phyloP scores from a whole-genome alignment of 1,140 invertebrate genomes.

The Scaptomyza montana region DNA sequence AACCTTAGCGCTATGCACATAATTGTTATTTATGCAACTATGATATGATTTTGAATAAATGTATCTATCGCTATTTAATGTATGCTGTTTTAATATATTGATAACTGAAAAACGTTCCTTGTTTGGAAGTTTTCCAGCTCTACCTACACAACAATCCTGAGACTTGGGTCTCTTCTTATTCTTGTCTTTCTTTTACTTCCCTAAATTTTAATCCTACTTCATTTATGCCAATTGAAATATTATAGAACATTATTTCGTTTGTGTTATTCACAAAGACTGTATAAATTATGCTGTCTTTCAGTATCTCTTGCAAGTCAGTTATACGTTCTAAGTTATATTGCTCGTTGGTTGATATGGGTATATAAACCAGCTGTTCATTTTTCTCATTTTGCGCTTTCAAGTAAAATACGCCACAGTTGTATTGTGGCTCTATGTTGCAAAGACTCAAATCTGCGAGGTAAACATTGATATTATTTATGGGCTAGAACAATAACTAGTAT shows the following conservation, averaged over 20 bases:
- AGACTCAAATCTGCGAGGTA: conserved; percentile 35
- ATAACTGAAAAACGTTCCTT: too few relatives aligned
- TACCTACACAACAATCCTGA: too few relatives aligned
- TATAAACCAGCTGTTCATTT: conserved; percentile 12
- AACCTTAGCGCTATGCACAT: conserved; percentile 52
- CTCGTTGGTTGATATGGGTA: conserved; percentile 51
- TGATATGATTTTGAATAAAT: conserved; percentile 81
- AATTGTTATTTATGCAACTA: conserved; percentile 71
- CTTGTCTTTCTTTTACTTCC: neutral
- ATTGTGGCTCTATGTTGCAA: conserved; percentile 19
- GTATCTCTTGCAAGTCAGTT: conserved; percentile 37
- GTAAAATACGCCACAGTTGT: conserved; percentile 50
- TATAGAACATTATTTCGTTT: conserved; percentile 66
- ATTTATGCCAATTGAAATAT: conserved; percentile 16
- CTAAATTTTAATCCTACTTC: conserved; percentile 29
- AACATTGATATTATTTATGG: too few relatives aligned
- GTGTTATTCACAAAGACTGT: conserved; percentile 66
- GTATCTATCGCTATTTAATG: conserved; percentile 71
- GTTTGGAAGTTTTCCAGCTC: too few relatives aligned
- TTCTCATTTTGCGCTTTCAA: conserved; percentile 33
- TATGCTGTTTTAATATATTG: conserved; percentile 9
- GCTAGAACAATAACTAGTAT: neutral
- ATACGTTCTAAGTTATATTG: conserved; percentile 50
- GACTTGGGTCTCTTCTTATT: too few relatives aligned
- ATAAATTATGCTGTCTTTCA: conserved; percentile 23